A percentile compares a stretch with the other conserved stretches of the same genome.
Conservation (phyloP, 2,888 invertebrate genomes). For the Cryptocheilus praepositus region DNA sequence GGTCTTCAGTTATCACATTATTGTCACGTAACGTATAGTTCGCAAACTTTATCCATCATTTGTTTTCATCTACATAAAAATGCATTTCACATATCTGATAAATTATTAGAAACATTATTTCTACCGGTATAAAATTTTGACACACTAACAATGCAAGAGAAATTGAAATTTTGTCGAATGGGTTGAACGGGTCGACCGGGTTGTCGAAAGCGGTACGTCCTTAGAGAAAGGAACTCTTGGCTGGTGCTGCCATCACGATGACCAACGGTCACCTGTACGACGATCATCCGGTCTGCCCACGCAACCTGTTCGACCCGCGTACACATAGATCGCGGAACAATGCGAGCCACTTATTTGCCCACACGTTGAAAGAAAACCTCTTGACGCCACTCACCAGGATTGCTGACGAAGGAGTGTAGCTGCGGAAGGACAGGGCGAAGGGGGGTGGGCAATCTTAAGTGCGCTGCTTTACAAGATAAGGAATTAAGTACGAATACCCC, state of each 20-base stretch:
- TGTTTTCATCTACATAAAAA: no score
- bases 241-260: conserved; percentile 55
- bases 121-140: no score
- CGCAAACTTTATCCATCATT: no score
- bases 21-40: no score
- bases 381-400: not conserved
- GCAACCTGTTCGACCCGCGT: conserved; percentile 53
- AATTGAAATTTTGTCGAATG: no score
- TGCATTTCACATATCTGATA: no score
- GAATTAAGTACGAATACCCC: conserved; percentile 67
- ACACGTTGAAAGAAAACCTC: not conserved
- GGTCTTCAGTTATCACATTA: no score
- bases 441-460: conserved; percentile 66
- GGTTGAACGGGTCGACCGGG: no score
- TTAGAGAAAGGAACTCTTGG: conserved; percentile 22
- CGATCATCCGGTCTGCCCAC: conserved; percentile 61
- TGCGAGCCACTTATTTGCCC: not conserved
- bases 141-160: no score
- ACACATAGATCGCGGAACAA: conserved; percentile 7
- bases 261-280: conserved; percentile 58
- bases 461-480: conserved; percentile 72
- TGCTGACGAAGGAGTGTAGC: not conserved
- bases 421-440: conserved; percentile 6
- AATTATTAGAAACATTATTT: no score
- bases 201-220: conserved; percentile 9